Conservation (phyloP, 2,888 invertebrate species). For the Euplexia lucipara region DNA sequence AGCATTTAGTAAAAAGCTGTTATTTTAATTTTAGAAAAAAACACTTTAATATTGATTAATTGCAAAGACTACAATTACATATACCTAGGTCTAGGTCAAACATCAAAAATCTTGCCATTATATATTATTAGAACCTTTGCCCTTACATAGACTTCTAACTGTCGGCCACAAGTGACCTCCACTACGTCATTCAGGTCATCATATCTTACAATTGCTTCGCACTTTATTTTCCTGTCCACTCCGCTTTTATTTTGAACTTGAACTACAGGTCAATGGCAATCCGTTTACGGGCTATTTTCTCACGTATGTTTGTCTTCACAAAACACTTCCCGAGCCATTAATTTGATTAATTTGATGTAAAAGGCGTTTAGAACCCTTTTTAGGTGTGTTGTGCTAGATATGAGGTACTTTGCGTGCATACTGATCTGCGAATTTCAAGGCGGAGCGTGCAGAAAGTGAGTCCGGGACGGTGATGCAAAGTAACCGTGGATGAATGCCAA, state of each 20-base stretch:
- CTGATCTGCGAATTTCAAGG: constrained; percentile 33
- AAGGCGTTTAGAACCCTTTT: constrained; percentile 29
- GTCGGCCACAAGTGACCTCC: not conserved
- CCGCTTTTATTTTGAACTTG: constrained; percentile 51
- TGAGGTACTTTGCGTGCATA: constrained; percentile 32
- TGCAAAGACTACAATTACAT: no score
- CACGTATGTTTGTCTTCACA: constrained; percentile 24
- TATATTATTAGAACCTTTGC: not conserved
- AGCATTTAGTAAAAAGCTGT: no score
- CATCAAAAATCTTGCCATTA: not conserved
- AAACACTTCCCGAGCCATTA: constrained; percentile 33
- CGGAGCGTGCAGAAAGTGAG: constrained; percentile 31
- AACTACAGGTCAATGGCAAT: constrained; percentile 51
- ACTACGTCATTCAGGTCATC: constrained; percentile 30
- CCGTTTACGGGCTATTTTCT: constrained; percentile 12
- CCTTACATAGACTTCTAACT: constrained; percentile 9
- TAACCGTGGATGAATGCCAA: constrained; percentile 45
- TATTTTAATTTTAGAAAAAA: no score
- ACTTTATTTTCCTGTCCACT: constrained; percentile 48
- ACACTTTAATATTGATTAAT: no score
- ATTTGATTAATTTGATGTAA: constrained; percentile 16
- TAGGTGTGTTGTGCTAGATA: not conserved
- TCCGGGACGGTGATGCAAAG: constrained; percentile 28
- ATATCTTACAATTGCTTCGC: constrained; percentile 31
- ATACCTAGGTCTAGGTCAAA: no score